Evolutionary conservation across 2,797 vertebrate species (phyloP).

Genomic region (Champsocephalus gunnari): DNA sequence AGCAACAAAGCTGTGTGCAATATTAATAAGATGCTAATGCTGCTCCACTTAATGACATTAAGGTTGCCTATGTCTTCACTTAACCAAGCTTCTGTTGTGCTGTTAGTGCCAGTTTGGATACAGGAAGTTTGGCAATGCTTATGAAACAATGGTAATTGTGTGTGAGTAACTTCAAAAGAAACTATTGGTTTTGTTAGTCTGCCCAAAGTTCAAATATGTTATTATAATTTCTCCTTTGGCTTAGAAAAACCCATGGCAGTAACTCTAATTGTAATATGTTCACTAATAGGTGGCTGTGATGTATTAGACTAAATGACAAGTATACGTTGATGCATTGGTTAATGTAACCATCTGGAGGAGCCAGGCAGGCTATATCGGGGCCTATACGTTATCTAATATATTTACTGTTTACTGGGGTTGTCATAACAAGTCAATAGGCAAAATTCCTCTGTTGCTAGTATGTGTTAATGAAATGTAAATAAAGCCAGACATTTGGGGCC

Average conservation of each 20-base stretch:
- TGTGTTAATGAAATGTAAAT: conserved; percentile 5
- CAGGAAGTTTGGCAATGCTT: conserved; percentile 29
- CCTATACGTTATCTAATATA: conserved; percentile 58
- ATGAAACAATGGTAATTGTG: conserved; percentile 6
- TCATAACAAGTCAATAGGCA: conserved; percentile 49
- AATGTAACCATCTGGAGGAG: conserved; percentile 35
- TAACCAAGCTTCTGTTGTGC: conserved; percentile 39
- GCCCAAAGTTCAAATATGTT: conserved; percentile 32
- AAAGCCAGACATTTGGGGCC: background rate
- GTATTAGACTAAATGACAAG: conserved; percentile 37
- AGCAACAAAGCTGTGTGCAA: conserved; percentile 31
- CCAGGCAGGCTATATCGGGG: conserved; percentile 60
- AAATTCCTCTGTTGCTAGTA: background rate
- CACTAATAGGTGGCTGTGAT: conserved; percentile 12
- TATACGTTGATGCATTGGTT: conserved; percentile 14
- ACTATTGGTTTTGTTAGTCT: conserved; percentile 30
- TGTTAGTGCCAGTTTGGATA: conserved; percentile 13
- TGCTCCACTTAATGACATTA: conserved; percentile 47
- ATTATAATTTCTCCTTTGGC: conserved; percentile 15
- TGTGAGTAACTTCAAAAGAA: conserved; percentile 19
- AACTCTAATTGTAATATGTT: conserved; percentile 13
- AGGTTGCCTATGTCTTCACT: conserved; percentile 8
- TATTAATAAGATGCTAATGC: conserved; percentile 63
- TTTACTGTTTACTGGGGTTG: conserved; percentile 63
- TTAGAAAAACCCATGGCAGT: conserved; percentile 15